These are phyloP conservation scores for Brienomyrus brachyistius DNA, from an alignment of 2,113 vertebrate genomes.

Conservation along the genomic window DNA sequence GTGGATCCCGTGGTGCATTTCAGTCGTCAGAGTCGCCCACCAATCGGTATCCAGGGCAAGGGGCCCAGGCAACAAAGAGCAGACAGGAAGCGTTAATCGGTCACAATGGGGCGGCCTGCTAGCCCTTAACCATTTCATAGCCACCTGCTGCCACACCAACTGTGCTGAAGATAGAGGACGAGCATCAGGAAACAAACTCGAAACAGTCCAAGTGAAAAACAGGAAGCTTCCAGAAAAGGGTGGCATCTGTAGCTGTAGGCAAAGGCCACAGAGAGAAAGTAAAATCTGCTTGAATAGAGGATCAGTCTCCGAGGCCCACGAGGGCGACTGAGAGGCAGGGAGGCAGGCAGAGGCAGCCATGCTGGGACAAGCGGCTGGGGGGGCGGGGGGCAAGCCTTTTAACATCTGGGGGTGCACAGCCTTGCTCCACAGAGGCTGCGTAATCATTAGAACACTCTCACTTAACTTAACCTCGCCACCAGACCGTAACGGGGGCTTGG, in stretches of 20 bases:
- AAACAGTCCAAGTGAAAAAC: not conserved
- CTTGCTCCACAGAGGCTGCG: slow-evolving; percentile 65
- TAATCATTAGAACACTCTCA: slow-evolving; percentile 88
- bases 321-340: slow-evolving; percentile 40
- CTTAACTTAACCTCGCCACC: slow-evolving; percentile 72
- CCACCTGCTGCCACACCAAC: slow-evolving; percentile 37
- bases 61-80: slow-evolving; percentile 55
- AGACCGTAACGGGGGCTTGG: slow-evolving; percentile 51
- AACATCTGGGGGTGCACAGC: slow-evolving; percentile 92
- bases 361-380: slow-evolving; percentile 47
- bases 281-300: not conserved
- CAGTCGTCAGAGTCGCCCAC: slow-evolving; percentile 26
- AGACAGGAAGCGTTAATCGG: slow-evolving; percentile 67
- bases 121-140: slow-evolving; percentile 30
- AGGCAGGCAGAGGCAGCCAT: slow-evolving; percentile 48
- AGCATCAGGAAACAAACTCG: not conserved
- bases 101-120: slow-evolving; percentile 50
- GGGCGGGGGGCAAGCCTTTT: slow-evolving; percentile 70
- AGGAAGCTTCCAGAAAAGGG: not conserved
- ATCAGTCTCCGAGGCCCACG: slow-evolving; percentile 24
- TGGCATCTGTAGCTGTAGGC: not conserved
- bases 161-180: not conserved
- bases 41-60: slow-evolving; percentile 59
- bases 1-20: slow-evolving; percentile 45
- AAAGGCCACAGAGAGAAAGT: not conserved